A percentile compares a stretch with the other conserved stretches of the same genome.
Evolutionary conservation across 2,888 invertebrate genomes (phyloP).

Genomic region (Spodoptera littoralis): DNA sequence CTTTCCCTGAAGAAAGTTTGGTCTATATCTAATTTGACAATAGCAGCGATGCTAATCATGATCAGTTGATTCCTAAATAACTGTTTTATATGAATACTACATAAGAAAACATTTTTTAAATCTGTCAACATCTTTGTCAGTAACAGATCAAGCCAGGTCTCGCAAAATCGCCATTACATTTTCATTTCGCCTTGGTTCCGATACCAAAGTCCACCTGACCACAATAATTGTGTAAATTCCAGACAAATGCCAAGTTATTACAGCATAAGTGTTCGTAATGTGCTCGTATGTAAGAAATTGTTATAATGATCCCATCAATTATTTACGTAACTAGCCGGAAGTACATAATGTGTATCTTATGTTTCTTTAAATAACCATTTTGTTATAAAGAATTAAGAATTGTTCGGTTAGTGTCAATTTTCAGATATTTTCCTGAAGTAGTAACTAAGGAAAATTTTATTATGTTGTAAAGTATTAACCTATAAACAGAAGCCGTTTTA

Average conservation of each 20-base stretch:
- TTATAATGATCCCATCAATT: conserved; percentile 16
- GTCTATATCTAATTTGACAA: too few relatives aligned
- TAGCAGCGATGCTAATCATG: too few relatives aligned
- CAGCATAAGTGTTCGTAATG: not conserved
- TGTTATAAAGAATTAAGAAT: conserved; percentile 9
- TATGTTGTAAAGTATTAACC: not conserved
- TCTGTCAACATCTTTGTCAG: too few relatives aligned
- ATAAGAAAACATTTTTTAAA: too few relatives aligned
- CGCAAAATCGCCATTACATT: too few relatives aligned
- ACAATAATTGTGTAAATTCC: not conserved
- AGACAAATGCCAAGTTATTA: not conserved
- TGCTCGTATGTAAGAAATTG: not conserved
- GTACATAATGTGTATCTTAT: conserved; percentile 6
- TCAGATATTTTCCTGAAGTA: conserved; percentile 10
- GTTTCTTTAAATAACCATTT: conserved; percentile 20
- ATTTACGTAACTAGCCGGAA: conserved; percentile 8
- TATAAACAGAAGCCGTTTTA: too few relatives aligned
- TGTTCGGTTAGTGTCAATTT: conserved; percentile 9
- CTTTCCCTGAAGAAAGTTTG: too few relatives aligned
- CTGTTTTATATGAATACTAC: too few relatives aligned
- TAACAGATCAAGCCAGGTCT: too few relatives aligned
- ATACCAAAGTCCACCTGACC: not conserved
- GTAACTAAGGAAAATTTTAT: conserved; percentile 12
- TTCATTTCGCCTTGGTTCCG: too few relatives aligned
- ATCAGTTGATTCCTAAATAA: too few relatives aligned